Base-by-base conservation (phyloP, 2,113 vertebrate species). In the Gadus chalcogrammus region DNA sequence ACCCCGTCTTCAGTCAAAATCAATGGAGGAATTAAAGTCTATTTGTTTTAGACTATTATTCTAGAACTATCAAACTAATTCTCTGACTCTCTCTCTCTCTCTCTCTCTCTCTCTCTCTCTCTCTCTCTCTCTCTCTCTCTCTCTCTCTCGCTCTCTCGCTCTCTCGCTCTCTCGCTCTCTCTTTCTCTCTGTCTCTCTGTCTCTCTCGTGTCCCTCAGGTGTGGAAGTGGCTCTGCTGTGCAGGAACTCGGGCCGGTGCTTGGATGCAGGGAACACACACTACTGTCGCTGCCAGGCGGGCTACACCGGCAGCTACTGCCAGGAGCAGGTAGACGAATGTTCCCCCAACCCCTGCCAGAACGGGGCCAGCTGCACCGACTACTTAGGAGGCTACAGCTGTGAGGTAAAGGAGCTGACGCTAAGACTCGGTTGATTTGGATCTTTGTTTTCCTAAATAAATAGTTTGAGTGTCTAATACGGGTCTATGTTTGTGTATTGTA, bases 241-340 rank as follows among this genome's bases (percentile, higher is more conserved):
- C 88, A 91, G 93, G 70, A 97, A 98, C 53, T 95, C 95, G 0
- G 97, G 97, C 1, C 93, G 94, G 75, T 99, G 97, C 13, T 80
- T 95, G 67, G 94, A 99, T 61, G 92, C 92, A 0, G 95, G 94
- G 72, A 96, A 92, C 90, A 98, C 95, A 0, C 97, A 99, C 81
- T 94, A 94, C 86, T 99, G 97, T 83, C 95, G 91, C 72, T 99
- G 97, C 85, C 97, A 96, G 87, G 93, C 94, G 0, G 97, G 97
- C 58, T 99, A 99, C 89, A 98, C 94, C 0, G 97, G 97, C 79
- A 99, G 97, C 85, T 99, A 99, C 92, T 99, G 97, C 0, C 95
- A 98, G 90, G 95, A 96, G 18, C 95, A 98, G 85, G 97, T 99
- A 79, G 96, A 99, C 0, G 97, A 99, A 80, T 99, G 97, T 64